Evolutionary conservation across 23 tunicate genomes (phyloP).

Genomic region (Corella eumyota): DNA sequence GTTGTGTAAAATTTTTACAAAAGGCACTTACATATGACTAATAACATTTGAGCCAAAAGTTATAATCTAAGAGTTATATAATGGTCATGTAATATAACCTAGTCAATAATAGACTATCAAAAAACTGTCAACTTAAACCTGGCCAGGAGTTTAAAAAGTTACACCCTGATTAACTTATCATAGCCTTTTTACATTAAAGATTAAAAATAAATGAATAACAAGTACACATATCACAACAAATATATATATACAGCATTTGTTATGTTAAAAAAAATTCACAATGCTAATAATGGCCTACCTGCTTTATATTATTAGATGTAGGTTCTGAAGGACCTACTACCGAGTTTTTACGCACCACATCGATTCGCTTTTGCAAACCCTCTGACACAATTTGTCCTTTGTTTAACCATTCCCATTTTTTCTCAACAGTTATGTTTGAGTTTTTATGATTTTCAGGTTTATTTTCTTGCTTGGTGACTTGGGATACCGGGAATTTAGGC

Average conservation of each 20-base stretch:
- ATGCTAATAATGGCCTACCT: too few species aligned
- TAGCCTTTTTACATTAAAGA: too few species aligned
- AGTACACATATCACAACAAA: too few species aligned
- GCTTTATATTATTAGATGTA: too few species aligned
- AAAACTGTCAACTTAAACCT: too few species aligned
- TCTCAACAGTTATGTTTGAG: slow-evolving; percentile 33
- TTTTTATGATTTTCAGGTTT: not conserved
- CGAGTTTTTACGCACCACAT: slow-evolving; percentile 15
- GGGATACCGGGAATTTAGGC: slow-evolving; percentile 8
- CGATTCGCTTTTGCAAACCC: slow-evolving; percentile 43
- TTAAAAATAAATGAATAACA: too few species aligned
- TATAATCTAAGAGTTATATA: not conserved
- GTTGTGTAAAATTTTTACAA: too few species aligned
- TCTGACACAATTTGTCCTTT: slow-evolving; percentile 27
- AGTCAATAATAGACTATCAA: too few species aligned
- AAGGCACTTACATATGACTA: too few species aligned
- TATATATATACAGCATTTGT: too few species aligned
- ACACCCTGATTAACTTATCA: not conserved
- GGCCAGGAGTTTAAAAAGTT: not conserved
- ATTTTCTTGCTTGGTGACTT: not conserved
- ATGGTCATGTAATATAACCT: not conserved
- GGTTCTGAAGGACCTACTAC: not conserved
- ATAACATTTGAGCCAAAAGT: too few species aligned
- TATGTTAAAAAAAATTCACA: too few species aligned
- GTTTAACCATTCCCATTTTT: slow-evolving; percentile 44